phyloP scores from a whole-genome alignment of 2,888 invertebrate genomes.

The Orthosia gothica region DNA sequence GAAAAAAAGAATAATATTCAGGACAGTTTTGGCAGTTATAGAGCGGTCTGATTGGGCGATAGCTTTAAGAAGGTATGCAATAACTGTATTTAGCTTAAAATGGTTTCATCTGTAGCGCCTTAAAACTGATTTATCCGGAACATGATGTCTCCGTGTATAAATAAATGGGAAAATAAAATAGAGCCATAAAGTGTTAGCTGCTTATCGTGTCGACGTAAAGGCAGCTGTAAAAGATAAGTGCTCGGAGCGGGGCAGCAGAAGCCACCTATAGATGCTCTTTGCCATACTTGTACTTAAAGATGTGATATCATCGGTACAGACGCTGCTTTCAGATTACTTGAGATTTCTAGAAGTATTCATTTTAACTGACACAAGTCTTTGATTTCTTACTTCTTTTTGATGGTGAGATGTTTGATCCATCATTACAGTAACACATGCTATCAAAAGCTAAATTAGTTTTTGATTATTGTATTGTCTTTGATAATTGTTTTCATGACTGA shows the following conservation, averaged over 20 bases:
- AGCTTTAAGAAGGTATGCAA: neutral
- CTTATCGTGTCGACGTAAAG: constrained; percentile 40
- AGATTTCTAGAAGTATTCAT: neutral
- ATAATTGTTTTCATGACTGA: too few species aligned
- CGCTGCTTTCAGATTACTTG: neutral
- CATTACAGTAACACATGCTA: neutral
- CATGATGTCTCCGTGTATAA: neutral
- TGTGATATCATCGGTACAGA: neutral
- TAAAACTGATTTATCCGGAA: neutral
- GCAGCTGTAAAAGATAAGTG: constrained; percentile 47
- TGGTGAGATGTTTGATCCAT: neutral
- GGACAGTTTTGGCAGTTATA: neutral
- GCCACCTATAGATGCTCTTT: constrained; percentile 8
- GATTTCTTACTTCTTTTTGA: neutral
- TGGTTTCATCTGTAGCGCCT: neutral
- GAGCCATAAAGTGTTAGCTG: constrained; percentile 37
- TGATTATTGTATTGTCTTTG: too few species aligned
- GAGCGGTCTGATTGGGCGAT: neutral
- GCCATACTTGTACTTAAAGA: constrained; percentile 8
- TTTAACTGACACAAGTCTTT: neutral
- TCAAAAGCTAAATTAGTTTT: neutral
- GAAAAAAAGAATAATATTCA: neutral
- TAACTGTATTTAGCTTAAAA: too few species aligned
- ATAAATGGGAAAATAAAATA: constrained; percentile 46
- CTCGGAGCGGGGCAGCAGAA: constrained; percentile 19